Conservation (phyloP, 2,888 invertebrate genomes). For the Euphydryas editha region DNA sequence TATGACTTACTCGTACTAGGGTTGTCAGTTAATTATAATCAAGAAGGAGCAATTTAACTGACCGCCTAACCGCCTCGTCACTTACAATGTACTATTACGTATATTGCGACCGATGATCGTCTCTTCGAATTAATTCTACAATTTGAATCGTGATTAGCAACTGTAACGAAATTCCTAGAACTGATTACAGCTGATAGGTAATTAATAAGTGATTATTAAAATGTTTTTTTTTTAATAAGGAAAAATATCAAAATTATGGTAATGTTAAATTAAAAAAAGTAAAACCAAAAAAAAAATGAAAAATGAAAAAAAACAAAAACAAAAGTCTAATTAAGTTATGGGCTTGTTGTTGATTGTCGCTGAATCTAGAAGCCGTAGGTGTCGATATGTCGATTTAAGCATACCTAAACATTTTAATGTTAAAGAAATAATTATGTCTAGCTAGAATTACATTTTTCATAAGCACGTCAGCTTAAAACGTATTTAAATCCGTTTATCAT, state of each 20-base stretch:
- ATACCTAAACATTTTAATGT: too few relatives aligned
- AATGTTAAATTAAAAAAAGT: too few relatives aligned
- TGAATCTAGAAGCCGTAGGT: too few relatives aligned
- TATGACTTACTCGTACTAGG: slow-evolving; percentile 59
- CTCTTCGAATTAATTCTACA: slow-evolving; percentile 15
- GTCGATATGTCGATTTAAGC: too few relatives aligned
- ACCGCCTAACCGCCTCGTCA: slow-evolving; percentile 42
- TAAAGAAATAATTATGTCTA: not conserved
- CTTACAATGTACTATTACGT: slow-evolving; percentile 17
- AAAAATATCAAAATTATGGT: too few relatives aligned
- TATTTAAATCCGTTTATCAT: slow-evolving; percentile 22
- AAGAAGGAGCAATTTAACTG: slow-evolving; percentile 66
- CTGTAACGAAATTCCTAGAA: not conserved
- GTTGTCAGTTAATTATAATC: slow-evolving; percentile 66
- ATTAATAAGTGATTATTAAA: not conserved
- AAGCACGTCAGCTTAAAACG: not conserved
- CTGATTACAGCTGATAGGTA: not conserved
- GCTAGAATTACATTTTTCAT: slow-evolving; percentile 1
- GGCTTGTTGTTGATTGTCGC: too few relatives aligned
- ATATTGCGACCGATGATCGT: slow-evolving; percentile 24
- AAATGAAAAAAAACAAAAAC: too few relatives aligned
- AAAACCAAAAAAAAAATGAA: too few relatives aligned
- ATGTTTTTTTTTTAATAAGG: not conserved
- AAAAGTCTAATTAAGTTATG: too few relatives aligned
- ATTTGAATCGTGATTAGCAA: slow-evolving; percentile 10